These are phyloP conservation scores for Spilarctia lutea DNA, from an alignment of 2,888 invertebrate genomes.

Conservation along the genomic window DNA sequence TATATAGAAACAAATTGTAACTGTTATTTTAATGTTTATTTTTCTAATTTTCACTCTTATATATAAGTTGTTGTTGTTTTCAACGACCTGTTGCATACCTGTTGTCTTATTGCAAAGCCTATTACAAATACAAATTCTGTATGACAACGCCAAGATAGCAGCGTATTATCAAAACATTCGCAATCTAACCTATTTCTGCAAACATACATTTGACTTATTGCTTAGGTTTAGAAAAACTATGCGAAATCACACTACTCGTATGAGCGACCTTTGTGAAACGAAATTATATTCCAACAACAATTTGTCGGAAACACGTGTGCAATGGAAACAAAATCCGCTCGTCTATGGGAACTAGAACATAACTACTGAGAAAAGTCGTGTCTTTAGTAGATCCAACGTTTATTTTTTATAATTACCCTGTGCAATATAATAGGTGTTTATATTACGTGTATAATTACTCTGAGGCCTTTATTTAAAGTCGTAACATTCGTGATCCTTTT, in stretches of 20 bases:
- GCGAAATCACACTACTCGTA: constrained; percentile 24
- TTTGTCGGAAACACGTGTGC: constrained; percentile 43
- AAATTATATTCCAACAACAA: constrained; percentile 39
- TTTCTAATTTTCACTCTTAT: neutral
- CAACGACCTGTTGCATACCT: neutral
- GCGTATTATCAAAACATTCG: constrained; percentile 4
- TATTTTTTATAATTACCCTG: constrained; percentile 47
- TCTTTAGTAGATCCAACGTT: constrained; percentile 51
- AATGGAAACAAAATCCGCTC: constrained; percentile 64
- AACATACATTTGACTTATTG: constrained; percentile 8
- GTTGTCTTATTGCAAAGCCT: constrained; percentile 6
- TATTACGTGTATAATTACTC: constrained; percentile 19
- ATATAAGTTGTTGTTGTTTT: no score
- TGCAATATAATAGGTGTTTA: constrained; percentile 33
- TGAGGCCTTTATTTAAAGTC: neutral
- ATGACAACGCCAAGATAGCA: constrained; percentile 23
- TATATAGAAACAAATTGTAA: neutral
- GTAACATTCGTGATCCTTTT: constrained; percentile 11
- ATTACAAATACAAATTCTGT: constrained; percentile 12
- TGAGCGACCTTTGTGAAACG: constrained; percentile 33
- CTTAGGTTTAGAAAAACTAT: constrained; percentile 26
- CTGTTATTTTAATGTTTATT: neutral
- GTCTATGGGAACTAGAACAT: constrained; percentile 74
- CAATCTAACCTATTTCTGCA: neutral
- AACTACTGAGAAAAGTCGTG: constrained; percentile 59